Base-by-base conservation (phyloP, 1,140 invertebrate genomes). In the Drosophila lowei region DNA sequence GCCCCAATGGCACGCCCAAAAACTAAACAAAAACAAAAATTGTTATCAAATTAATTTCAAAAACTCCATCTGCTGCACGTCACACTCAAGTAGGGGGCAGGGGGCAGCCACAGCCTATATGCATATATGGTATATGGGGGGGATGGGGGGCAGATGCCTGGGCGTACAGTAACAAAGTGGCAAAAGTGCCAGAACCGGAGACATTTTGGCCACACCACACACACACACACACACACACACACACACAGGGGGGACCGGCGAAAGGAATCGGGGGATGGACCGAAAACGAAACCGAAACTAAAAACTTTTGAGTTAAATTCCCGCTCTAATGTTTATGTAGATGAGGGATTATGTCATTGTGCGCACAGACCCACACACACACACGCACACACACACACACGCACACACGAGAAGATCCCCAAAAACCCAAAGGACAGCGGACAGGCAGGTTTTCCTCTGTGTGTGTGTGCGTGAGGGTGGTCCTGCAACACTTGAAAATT, bases 261-360 rank as follows among this genome's bases (percentile, higher is more conserved):
- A 66, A 16, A 23, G 25, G 43, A 11, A 49, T 72, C 21, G 59
- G 77, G 47, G 66, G 64, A 60, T 86, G 81, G 80, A 86, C 83
- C 70, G 61, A 88, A 86, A 86, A 79, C 78, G 83, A 83, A 88
- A 88, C 83, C 84, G 81, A 89, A 89, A 88, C 83, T 88, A 89
- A 88, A 88, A 88, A 88, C 79, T 88, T 88, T 88, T 88, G 79
- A 88, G 83, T 88, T 86, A 88, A 88, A 89, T 88, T 88, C 84
- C 74, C 64, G 79, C 79, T 83, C 78, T 88, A 88, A 88, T 88
- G 84, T 88, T 88, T 88, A 88, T 88, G 83, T 83, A 88, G 83
- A 88, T 88, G 83, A 88, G 83, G 84, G 83, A 88, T 88, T 88
- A 88, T 88, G 83, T 88, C 84, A 83, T 88, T 88, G 83, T 88